These are phyloP conservation scores for Maniola hyperantus DNA, from an alignment of 2,888 invertebrate genomes.

Conservation along the genomic window DNA sequence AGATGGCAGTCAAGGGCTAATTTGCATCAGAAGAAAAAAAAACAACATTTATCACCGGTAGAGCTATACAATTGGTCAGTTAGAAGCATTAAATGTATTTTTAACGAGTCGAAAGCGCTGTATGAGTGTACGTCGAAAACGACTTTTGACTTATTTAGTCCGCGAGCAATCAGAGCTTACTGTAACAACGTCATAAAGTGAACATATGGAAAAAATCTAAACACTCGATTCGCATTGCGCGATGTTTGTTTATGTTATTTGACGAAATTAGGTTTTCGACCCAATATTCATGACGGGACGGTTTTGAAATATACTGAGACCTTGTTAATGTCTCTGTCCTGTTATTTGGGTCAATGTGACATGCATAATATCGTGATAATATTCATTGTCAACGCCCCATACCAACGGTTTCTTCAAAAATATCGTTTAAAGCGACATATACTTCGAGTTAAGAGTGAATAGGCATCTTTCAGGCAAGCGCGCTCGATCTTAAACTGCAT, in stretches of 20 bases:
- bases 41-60: conserved; percentile 41
- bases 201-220: conserved; percentile 63
- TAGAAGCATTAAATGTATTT: conserved; percentile 65
- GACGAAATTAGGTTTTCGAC: conserved; percentile 76
- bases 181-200: conserved; percentile 57
- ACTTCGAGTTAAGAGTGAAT: too few species aligned
- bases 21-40: too few species aligned
- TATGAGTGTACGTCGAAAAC: conserved; percentile 54
- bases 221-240: conserved; percentile 59
- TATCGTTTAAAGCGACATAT: conserved; percentile 23
- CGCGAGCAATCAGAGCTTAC: conserved; percentile 55
- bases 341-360: conserved; percentile 80
- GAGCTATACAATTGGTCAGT: conserved; percentile 44
- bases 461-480: too few species aligned
- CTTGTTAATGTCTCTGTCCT: conserved; percentile 72
- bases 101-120: conserved; percentile 54
- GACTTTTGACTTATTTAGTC: conserved; percentile 65
- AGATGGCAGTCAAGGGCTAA: too few species aligned
- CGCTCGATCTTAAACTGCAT: too few species aligned
- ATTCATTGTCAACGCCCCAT: conserved; percentile 64
- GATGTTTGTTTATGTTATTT: conserved; percentile 78
- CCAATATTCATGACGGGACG: conserved; percentile 73
- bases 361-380: too few species aligned
- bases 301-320: conserved; percentile 79
- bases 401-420: conserved; percentile 49